A percentile compares a stretch with the other conserved stretches of the same genome.
phyloP scores from a whole-genome alignment of 2,888 invertebrate genomes.

The Lepeophtheirus nordmannii region DNA sequence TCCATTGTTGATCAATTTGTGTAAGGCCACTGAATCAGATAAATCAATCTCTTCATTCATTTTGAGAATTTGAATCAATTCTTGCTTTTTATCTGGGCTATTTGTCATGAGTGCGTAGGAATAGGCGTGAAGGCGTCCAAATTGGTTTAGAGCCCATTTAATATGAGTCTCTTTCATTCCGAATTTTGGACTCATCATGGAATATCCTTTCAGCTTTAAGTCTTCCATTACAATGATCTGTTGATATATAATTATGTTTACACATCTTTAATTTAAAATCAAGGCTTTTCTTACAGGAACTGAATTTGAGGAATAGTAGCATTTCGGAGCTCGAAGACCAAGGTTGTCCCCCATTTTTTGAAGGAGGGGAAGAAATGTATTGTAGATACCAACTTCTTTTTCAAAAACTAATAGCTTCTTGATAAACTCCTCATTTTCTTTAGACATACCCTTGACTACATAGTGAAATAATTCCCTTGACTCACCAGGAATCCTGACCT shows the following conservation, averaged over 20 bases:
- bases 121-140: not conserved
- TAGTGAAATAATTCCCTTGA: not conserved
- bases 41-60: not conserved
- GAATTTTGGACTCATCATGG: not conserved
- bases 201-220: not conserved
- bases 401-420: not conserved
- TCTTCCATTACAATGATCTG: not conserved
- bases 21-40: not conserved
- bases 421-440: not conserved
- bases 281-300: not conserved
- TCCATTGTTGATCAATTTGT: too few species aligned
- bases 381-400: not conserved
- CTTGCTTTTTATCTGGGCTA: not conserved
- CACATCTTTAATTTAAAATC: not conserved
- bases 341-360: not conserved
- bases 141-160: not conserved
- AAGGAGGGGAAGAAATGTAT: not conserved
- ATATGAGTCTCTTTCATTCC: not conserved
- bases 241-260: too few species aligned
- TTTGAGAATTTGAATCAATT: not conserved
- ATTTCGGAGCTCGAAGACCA: not conserved
- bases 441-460: not conserved
- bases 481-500: not conserved
- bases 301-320: not conserved
- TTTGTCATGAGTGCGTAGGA: not conserved